Percentiles rank a stretch among this genome's conserved stretches.
phyloP scores from a whole-genome alignment of 2,113 vertebrate genomes.

The Synchiropus splendidus region DNA sequence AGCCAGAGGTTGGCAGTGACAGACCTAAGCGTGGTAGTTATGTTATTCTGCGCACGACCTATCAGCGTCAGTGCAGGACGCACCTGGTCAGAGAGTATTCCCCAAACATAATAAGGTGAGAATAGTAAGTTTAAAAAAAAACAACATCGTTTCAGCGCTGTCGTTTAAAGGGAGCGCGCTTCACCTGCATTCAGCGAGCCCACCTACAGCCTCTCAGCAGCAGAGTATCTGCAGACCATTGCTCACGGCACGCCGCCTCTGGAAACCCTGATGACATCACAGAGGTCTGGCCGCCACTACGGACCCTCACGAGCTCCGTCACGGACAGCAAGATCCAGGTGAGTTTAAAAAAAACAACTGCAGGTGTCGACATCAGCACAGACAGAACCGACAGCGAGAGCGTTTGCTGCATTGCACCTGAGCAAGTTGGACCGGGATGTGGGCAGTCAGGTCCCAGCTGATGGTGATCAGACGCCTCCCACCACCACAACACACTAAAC shows the following conservation, averaged over 20 bases:
- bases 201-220: conserved; percentile 5
- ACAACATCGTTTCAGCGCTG: too few species aligned
- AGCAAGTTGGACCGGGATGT: conserved; percentile 22
- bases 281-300: background rate
- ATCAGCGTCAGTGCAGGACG: too few species aligned
- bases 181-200: too few species aligned
- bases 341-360: conserved; percentile 7
- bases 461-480: conserved; percentile 16
- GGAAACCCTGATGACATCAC: conserved; percentile 5
- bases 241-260: too few species aligned
- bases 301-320: background rate
- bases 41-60: too few species aligned
- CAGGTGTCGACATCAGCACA: conserved; percentile 7
- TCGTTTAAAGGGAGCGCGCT: too few species aligned
- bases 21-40: too few species aligned
- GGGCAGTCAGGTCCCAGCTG: conserved; percentile 14
- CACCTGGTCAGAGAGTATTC: too few species aligned
- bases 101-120: too few species aligned
- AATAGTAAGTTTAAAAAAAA: too few species aligned
- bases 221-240: too few species aligned
- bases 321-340: background rate
- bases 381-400: conserved; percentile 9
- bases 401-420: conserved; percentile 68
- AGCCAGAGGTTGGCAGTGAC: too few species aligned
- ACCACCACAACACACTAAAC: background rate